Evolutionary conservation across 2,888 invertebrate genomes (phyloP).

Genomic region (Calliphora vomitoria): DNA sequence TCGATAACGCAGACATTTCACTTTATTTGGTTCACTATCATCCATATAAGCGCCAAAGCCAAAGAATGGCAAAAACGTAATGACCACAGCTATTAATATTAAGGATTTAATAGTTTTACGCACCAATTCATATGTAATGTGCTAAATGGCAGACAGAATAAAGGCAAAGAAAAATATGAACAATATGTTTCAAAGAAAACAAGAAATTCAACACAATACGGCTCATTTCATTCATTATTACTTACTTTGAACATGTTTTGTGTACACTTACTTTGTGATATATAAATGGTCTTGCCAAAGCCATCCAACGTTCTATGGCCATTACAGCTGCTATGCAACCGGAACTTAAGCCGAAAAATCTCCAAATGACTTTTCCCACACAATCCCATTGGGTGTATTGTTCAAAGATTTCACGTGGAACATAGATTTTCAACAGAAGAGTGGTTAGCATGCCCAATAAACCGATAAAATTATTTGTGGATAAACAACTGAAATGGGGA

Average conservation of each 20-base stretch:
- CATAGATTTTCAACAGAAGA: conserved; percentile 86
- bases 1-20: conserved; percentile 89
- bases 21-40: conserved; percentile 79
- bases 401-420: conserved; percentile 80
- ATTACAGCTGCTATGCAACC: conserved; percentile 95
- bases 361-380: conserved; percentile 88
- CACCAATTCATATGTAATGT: conserved; percentile 92
- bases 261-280: conserved; percentile 90
- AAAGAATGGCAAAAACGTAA: conserved; percentile 91
- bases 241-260: neutral
- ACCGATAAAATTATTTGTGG: conserved; percentile 92
- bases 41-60: conserved; percentile 91
- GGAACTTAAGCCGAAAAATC: conserved; percentile 93
- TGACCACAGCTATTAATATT: conserved; percentile 88
- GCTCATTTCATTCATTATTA: neutral
- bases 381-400: conserved; percentile 82
- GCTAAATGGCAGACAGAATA: conserved; percentile 85
- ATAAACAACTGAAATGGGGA: conserved; percentile 87
- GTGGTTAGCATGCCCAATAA: conserved; percentile 91
- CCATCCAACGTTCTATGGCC: conserved; percentile 94
- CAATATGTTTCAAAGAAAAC: neutral
- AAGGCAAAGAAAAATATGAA: neutral
- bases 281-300: conserved; percentile 93
- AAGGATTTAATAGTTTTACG: conserved; percentile 89
- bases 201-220: neutral